Evolutionary conservation across 2,888 invertebrate genomes (phyloP).

Genomic region (Melanophora roralis): DNA sequence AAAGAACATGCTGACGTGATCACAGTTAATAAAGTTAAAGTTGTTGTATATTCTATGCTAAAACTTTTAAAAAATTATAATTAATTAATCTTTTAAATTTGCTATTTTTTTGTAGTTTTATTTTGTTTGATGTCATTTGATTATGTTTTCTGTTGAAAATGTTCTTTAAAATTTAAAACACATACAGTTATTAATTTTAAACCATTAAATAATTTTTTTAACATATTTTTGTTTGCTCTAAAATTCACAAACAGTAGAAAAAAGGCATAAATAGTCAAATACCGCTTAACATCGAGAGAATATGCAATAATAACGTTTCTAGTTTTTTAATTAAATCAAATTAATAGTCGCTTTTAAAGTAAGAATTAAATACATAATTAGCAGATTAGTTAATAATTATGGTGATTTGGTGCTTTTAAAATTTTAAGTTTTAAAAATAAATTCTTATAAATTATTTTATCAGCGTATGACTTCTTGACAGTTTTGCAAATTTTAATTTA

Average conservation of each 20-base stretch:
- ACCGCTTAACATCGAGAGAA: background rate
- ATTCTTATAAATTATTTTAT: too few species aligned
- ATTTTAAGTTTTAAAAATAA: too few species aligned
- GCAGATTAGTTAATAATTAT: too few species aligned
- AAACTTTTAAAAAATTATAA: background rate
- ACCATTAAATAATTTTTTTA: too few species aligned
- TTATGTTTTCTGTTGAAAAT: background rate
- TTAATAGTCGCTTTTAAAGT: background rate
- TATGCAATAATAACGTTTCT: constrained; percentile 17
- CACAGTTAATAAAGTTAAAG: background rate
- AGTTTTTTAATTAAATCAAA: background rate
- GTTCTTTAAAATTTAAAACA: constrained; percentile 18
- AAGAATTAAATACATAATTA: too few species aligned
- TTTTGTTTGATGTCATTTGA: background rate
- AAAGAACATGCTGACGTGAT: constrained; percentile 8
- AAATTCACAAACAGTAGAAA: too few species aligned
- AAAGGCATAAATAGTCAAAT: too few species aligned
- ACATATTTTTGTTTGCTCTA: too few species aligned
- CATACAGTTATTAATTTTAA: constrained; percentile 16
- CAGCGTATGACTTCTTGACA: too few species aligned
- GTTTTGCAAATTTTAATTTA: too few species aligned
- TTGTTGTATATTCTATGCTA: background rate
- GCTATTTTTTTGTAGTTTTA: background rate
- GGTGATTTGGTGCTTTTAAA: too few species aligned
- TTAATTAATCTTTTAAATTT: constrained; percentile 16